Evolutionary conservation across 1,140 invertebrate species (phyloP), one percentile per base, ranked within the genome.

Genomic region (Dermatophagoides farinae): DNA sequence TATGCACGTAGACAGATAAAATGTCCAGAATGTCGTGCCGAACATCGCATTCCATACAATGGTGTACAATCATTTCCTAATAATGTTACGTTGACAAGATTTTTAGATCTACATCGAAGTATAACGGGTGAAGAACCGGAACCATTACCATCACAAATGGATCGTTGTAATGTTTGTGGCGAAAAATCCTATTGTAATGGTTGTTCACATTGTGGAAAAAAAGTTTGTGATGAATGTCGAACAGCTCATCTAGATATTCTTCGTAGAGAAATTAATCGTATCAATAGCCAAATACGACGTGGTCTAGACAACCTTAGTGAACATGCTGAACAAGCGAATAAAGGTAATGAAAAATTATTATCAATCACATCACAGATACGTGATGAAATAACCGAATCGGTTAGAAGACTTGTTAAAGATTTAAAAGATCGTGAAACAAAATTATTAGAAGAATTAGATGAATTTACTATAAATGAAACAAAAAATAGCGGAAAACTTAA

Each of bases 21-120:
- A 79, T 98, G 93, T 79, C 93, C 95, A 68, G 93, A 98, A 82
- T 98, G 95, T 71, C 80, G 93, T 60, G 88, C 90, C 53, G 92
- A 97, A 76, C 91, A 97, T 76, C 79, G 88, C 61, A 90, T 97
- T 68, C 91, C 92, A 44, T 93, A 91, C 73, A 87, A 93, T 61
- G 91, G 91, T 38, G 86, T 95, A 18, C 88, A 90, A 74, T 86
- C 85, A 22, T 93, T 91, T 72, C 91, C 89, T 44, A 93, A 87
- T 65, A 97, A 97, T 74, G 88, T 95, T 6, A 97, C 92, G 37
- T 77, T 97, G 25, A 87, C 91, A 72, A 77, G 89, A 52, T 97
- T 97, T 73, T 76, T 97, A 61, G 91, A 97, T 71, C 78, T 96
- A 46, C 92, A 89, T 70, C 86, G 89, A 71, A 85, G 91, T 74